These are phyloP conservation scores for Lophotis ruficrista DNA, from an alignment of 2,113 vertebrate species.

Conservation along the genomic window DNA sequence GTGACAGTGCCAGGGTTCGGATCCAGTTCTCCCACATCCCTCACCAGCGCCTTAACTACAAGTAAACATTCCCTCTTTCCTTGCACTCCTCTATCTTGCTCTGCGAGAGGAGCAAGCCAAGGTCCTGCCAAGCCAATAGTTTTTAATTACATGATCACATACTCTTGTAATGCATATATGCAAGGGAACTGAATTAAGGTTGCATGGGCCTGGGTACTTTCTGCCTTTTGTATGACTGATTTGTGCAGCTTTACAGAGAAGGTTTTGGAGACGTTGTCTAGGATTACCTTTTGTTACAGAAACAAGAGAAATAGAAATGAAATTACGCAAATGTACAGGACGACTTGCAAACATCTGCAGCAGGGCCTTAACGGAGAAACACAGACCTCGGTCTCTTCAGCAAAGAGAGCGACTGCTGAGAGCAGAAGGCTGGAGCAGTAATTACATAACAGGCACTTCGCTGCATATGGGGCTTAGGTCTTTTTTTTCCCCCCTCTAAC, in stretches of 20 bases:
- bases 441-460: not conserved
- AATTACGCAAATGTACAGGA: not conserved
- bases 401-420: not conserved
- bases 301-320: not conserved
- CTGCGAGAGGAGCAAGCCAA: constrained; percentile 19
- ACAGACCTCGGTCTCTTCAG: fast-evolving
- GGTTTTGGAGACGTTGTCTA: not conserved
- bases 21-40: constrained; percentile 57
- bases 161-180: constrained; percentile 27
- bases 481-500: not conserved
- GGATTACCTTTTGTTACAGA: not conserved
- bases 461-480: not conserved
- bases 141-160: constrained; percentile 52
- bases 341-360: not conserved
- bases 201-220: constrained; percentile 31
- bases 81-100: constrained; percentile 6
- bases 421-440: not conserved
- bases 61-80: constrained; percentile 49
- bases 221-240: constrained; percentile 7
- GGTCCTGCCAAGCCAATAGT: constrained; percentile 58
- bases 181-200: constrained; percentile 28
- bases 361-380: not conserved
- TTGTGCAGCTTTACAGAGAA: not conserved
- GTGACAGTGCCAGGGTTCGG: constrained; percentile 8
- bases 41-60: constrained; percentile 46